Evolutionary conservation across 2,888 invertebrate species (phyloP), one percentile per base, ranked within the genome.

Genomic region (Dolichomitus sp.): DNA sequence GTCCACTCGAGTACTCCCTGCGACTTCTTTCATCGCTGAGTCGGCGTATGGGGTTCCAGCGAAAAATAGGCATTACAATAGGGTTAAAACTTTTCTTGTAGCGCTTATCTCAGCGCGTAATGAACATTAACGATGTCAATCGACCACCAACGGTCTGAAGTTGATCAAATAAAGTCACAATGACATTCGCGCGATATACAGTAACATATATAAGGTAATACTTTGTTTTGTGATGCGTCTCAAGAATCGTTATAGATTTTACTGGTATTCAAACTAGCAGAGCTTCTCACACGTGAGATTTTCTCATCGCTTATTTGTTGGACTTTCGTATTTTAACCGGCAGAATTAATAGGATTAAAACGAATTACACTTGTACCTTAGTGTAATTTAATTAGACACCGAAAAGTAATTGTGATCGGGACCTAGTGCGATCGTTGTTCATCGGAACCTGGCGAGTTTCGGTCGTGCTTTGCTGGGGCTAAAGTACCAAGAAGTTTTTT

Each of bases 1-100:
- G 83, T 2, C 40, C 30, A 0, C 12, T 50, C 4, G 76, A 48
- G 9, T 54, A 69, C 63, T 73, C 42, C 11, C 45, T 54, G 40
- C n/a, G 45, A 6, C 52, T 63, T 2, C 37, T 23, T 6, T 19
- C 61, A 0, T 23, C 23, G 14, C 68, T 48, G 54, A 42, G 33
- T 40, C 42, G 76, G 37, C 63, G 54, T 48, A 83, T 69, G 1
- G 83, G 83, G 73, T 80, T 83, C 72, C 80, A 83, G 27, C 52
- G 72, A 37, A 76, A 72, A 48, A 73, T 50, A 4, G 69, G 57
- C 83, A 83, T 83, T n/a, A 12, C 42, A 17, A 42, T 27, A 19
- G 45, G 2, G 23, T 23, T 19, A 14, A 19, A 7, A 12, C 12
- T 65, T 27, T 48, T 37, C 19, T n/a, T 48, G 14, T 23, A 27